Conservation (phyloP, 2,888 invertebrate species). For the Theretra japonica region DNA sequence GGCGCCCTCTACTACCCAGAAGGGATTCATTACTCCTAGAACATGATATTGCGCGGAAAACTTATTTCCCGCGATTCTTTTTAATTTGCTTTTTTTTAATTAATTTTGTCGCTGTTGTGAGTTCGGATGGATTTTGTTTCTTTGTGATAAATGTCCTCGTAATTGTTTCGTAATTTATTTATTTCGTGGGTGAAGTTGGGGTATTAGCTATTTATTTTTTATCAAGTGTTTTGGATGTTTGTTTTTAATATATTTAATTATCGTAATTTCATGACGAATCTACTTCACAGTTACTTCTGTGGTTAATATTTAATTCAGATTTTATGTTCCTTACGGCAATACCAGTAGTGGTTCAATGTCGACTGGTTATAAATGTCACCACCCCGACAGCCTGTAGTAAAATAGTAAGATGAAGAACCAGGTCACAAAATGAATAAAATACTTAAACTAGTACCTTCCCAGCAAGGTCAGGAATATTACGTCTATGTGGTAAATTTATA, state of each 20-base stretch:
- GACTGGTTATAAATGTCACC: too few species aligned
- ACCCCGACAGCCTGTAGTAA: too few species aligned
- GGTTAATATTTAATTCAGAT: too few species aligned
- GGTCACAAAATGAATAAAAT: too few species aligned
- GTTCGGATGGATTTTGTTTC: not conserved
- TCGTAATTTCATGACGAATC: not conserved
- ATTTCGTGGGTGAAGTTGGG: not conserved
- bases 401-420: too few species aligned
- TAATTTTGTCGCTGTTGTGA: not conserved
- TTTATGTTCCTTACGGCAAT: too few species aligned
- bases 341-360: too few species aligned
- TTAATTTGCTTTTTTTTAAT: slow-evolving; percentile 17
- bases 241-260: not conserved
- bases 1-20: slow-evolving; percentile 42
- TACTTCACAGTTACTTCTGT: too few species aligned
- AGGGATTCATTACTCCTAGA: slow-evolving; percentile 53
- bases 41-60: slow-evolving; percentile 44
- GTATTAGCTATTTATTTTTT: not conserved
- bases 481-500: too few species aligned
- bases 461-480: too few species aligned
- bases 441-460: too few species aligned
- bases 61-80: slow-evolving; percentile 33
- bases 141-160: not conserved
- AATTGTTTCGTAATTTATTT: slow-evolving; percentile 19
- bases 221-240: not conserved